Evolutionary conservation across 2,888 invertebrate genomes (phyloP).

Genomic region (Graphium colonna): DNA sequence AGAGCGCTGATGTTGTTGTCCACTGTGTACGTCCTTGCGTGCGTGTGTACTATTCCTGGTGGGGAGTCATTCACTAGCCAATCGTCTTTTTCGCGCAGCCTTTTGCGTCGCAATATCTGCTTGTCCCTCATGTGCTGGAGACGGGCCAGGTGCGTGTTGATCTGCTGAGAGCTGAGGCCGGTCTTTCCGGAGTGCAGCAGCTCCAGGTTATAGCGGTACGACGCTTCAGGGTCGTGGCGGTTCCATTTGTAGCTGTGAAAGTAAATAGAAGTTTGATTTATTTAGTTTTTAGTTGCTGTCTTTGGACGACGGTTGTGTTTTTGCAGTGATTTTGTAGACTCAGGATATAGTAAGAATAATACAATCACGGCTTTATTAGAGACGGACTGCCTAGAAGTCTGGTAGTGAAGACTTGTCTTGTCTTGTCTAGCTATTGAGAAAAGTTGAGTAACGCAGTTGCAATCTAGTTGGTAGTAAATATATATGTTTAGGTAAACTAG

Average conservation of each 20-base stretch:
- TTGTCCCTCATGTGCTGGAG: conserved; percentile 64
- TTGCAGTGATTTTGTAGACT: no score
- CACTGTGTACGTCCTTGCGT: conserved; percentile 75
- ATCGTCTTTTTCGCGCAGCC: conserved; percentile 49
- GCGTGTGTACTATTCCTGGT: conserved; percentile 65
- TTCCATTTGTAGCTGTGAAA: conserved; percentile 67
- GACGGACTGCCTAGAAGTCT: no score
- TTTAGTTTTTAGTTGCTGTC: no score
- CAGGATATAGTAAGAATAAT: no score
- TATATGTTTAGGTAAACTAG: no score
- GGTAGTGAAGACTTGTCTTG: no score
- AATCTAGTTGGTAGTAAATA: no score
- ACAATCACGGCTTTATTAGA: no score
- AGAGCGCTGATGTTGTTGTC: conserved; percentile 76
- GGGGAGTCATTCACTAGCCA: conserved; percentile 61
- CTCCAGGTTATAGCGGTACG: conserved; percentile 63
- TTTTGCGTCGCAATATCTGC: conserved; percentile 58
- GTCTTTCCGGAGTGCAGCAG: conserved; percentile 65
- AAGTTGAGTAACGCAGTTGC: no score
- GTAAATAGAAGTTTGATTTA: background rate
- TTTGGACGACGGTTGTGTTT: no score
- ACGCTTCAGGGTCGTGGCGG: conserved; percentile 68
- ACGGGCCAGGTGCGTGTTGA: conserved; percentile 60
- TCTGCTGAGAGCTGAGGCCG: conserved; percentile 61
- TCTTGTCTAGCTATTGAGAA: no score